Evolutionary conservation across 2,888 invertebrate species (phyloP).

Genomic region (Netelia virgata): DNA sequence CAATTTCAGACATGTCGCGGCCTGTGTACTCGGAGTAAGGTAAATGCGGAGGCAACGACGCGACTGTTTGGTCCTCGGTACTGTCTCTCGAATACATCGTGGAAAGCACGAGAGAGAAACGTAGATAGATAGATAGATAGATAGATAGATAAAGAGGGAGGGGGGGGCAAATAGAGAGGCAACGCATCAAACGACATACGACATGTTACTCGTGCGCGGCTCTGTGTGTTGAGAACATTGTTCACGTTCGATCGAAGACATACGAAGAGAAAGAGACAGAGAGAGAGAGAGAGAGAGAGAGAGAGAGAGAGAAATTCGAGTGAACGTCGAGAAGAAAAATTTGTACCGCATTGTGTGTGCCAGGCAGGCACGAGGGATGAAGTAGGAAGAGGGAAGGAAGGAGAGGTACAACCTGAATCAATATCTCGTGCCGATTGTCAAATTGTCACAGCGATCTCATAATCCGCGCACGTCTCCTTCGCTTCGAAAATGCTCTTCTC

Average conservation of each 20-base stretch:
- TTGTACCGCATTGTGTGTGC: constrained; percentile 10
- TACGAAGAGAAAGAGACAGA: neutral
- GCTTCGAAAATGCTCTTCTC: constrained; percentile 33
- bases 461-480: constrained; percentile 56
- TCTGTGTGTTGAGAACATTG: constrained; percentile 2
- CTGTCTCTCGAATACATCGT: constrained; percentile 5
- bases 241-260: constrained; percentile 17
- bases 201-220: neutral
- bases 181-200: neutral
- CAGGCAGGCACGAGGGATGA: neutral
- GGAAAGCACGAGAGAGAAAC: neutral
- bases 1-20: constrained; percentile 32
- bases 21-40: constrained; percentile 20
- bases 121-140: no score
- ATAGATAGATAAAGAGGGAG: no score
- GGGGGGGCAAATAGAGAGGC: neutral
- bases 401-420: constrained; percentile 4
- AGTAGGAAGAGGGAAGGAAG: no score
- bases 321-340: neutral
- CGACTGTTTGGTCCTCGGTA: constrained; percentile 18
- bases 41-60: constrained; percentile 33
- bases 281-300: no score
- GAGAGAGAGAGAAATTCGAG: no score
- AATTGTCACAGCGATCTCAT: constrained; percentile 55
- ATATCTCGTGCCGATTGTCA: constrained; percentile 36